These are phyloP conservation scores for Spodoptera littoralis DNA, from an alignment of 2,888 invertebrate genomes.

Conservation along the genomic window DNA sequence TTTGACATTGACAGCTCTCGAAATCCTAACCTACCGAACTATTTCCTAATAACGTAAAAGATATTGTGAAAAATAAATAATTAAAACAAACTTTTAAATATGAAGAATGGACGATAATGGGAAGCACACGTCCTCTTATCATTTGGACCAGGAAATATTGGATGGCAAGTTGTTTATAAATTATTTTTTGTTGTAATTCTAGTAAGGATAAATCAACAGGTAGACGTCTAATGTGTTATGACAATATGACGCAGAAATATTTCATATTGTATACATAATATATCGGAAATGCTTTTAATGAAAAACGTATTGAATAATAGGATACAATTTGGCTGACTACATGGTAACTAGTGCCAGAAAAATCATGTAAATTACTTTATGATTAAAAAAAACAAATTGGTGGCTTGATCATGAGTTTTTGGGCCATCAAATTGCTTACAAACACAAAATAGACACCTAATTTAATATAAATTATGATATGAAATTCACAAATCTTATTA, in stretches of 20 bases:
- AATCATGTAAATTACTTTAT: not conserved
- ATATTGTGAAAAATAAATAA: slow-evolving; percentile 68
- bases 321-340: slow-evolving; percentile 7
- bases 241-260: slow-evolving; percentile 63
- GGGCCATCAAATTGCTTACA: too few species aligned
- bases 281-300: slow-evolving; percentile 29
- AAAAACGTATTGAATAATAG: slow-evolving; percentile 9
- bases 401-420: slow-evolving; percentile 6
- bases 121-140: slow-evolving; percentile 83
- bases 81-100: slow-evolving; percentile 77
- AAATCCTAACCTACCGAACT: slow-evolving; percentile 69
- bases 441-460: too few species aligned
- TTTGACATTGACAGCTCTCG: slow-evolving; percentile 47
- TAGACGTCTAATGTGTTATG: slow-evolving; percentile 56
- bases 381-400: not conserved
- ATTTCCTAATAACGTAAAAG: slow-evolving; percentile 65
- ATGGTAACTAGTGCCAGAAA: not conserved
- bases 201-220: slow-evolving; percentile 62
- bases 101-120: slow-evolving; percentile 88
- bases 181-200: slow-evolving; percentile 64
- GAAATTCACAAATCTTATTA: too few species aligned
- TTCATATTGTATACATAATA: slow-evolving; percentile 46
- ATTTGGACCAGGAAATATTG: slow-evolving; percentile 85
- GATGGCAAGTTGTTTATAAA: slow-evolving; percentile 74
- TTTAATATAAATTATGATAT: too few species aligned